A percentile compares a stretch with the other conserved stretches of the same genome.
phyloP scores from a whole-genome alignment of 2,113 vertebrate species.

The Acinonyx jubatus region DNA sequence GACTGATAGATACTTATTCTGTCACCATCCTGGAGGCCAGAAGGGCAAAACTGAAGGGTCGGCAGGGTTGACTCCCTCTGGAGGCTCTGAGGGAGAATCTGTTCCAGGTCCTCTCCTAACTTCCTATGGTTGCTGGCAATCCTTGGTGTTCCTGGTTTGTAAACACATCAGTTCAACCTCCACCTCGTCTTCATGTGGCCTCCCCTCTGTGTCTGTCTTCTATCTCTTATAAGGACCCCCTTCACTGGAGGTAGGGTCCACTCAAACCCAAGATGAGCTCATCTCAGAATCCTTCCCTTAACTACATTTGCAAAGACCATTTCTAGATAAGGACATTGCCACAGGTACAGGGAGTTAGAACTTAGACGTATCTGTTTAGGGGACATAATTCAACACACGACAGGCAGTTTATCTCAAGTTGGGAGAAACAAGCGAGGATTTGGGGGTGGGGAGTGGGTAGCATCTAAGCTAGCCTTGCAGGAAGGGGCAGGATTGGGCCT shows the following conservation, averaged over 20 bases:
- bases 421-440: background rate
- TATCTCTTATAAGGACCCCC: background rate
- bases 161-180: background rate
- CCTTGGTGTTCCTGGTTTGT: background rate
- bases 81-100: too few species aligned
- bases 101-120: background rate
- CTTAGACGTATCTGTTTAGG: background rate
- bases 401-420: background rate
- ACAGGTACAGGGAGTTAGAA: background rate
- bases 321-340: background rate
- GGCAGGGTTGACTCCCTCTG: rapidly evolving
- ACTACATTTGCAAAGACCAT: background rate
- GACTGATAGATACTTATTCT: background rate
- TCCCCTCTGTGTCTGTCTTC: background rate
- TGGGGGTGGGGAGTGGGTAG: background rate
- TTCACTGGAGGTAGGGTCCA: background rate
- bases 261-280: background rate
- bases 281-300: background rate
- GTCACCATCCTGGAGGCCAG: background rate
- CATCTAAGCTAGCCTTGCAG: background rate
- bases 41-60: background rate
- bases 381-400: background rate
- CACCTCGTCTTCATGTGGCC: background rate
- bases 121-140: rapidly evolving
- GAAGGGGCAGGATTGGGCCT: background rate